Base-by-base conservation (phyloP, 2,113 vertebrate species). In the Willisornis vidua region DNA sequence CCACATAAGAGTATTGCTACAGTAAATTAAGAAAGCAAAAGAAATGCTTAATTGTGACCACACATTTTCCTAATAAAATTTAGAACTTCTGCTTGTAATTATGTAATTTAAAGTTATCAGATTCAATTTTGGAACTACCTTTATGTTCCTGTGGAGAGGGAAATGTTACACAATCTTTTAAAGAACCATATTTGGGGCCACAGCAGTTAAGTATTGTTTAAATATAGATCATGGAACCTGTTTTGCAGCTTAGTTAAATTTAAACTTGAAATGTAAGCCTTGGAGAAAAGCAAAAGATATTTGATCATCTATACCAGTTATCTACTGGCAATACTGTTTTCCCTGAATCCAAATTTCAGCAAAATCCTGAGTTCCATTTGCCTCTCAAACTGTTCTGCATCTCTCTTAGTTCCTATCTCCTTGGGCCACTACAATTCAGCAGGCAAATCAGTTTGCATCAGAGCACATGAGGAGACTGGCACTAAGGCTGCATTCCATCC, bases 201-300 rank as follows among this genome's bases (percentile, higher is more conserved):
- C 71, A 76, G 62, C 49, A 82, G 93, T 86, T 92, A 89, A 94
- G 86, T 48, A 72, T 3, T 80, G 57, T 59, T 93, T 70, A 94
- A 92, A 75, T 58, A 95, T 31, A 94, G 81, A 85, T 62, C n/a
- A 66, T 19, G 25, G 55, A 92, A 93, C 77, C 81, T 87, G 91
- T 82, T 95, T 28, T 45, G 8, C 81, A 73, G 58, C 81, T 75
- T 79, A 81, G 89, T 89, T 92, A 90, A 94, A 94, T 46, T 71
- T 48, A 93, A 95, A 92, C 79, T 68, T 63, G 80, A 95, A 92
- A 59, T 46, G 5, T 23, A 92, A 75, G 49, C 45, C 41, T 52
- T 51, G 19, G 48, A 93, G 67, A 90, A 89, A 89, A 73, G 35
- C 48, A 65, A 74, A 74, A 68, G 3, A 26, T 31, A 71, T 29